Conservation (phyloP, 2,888 invertebrate species). For the Drosophila emarginata region DNA sequence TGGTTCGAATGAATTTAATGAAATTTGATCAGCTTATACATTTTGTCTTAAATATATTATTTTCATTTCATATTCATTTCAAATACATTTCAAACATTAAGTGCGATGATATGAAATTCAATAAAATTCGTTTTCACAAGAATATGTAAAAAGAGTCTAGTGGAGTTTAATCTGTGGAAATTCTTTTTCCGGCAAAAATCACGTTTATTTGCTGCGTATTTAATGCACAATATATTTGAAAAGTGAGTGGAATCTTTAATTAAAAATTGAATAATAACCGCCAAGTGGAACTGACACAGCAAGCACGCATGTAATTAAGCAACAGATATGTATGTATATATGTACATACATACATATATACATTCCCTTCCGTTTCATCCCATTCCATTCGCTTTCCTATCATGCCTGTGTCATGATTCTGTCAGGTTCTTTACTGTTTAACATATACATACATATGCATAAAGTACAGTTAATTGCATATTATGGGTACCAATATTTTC, state of each 20-base stretch:
- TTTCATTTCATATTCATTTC: too few relatives aligned
- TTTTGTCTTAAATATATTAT: too few relatives aligned
- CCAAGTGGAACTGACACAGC: constrained; percentile 20
- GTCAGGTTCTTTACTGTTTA: not conserved
- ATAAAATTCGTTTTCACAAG: too few relatives aligned
- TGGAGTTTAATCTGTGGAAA: too few relatives aligned
- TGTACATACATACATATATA: not conserved
- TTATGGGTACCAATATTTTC: constrained; percentile 42
- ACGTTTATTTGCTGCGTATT: constrained; percentile 15
- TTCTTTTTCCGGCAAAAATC: too few relatives aligned
- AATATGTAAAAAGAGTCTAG: too few relatives aligned
- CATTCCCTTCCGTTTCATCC: not conserved
- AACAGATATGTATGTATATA: not conserved
- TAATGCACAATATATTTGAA: constrained; percentile 44
- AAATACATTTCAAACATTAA: too few relatives aligned
- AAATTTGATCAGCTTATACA: too few relatives aligned
- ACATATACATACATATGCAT: not conserved
- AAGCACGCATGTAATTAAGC: constrained; percentile 19
- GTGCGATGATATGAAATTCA: too few relatives aligned
- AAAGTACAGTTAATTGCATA: constrained; percentile 57
- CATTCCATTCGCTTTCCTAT: too few relatives aligned
- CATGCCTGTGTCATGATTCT: too few relatives aligned
- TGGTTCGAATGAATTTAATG: too few relatives aligned
- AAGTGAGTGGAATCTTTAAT: constrained; percentile 56
- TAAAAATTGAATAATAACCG: constrained; percentile 56